phyloP scores from a whole-genome alignment of 2,888 invertebrate genomes.

The Pristionchus exspectatus region DNA sequence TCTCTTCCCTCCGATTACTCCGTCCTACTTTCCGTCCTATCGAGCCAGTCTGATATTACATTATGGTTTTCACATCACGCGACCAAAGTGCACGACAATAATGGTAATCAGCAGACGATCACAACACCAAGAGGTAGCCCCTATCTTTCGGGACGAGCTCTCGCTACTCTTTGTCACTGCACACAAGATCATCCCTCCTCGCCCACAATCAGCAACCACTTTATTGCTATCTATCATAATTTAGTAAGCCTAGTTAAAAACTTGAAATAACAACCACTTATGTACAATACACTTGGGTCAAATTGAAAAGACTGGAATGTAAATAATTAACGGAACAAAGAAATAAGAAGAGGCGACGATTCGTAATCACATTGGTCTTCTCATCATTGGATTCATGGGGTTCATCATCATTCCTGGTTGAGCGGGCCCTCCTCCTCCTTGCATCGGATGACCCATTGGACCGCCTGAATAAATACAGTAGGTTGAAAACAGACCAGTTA shows the following conservation, averaged over 20 bases:
- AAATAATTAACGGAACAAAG: neutral
- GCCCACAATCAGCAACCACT: neutral
- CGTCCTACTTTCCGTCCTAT: neutral
- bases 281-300: constrained; percentile 14
- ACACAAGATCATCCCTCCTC: neutral
- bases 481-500: neutral
- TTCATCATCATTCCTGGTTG: constrained; percentile 41
- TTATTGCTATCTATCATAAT: constrained; percentile 3
- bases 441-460: constrained; percentile 15
- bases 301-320: constrained; percentile 9
- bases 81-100: neutral
- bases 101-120: neutral
- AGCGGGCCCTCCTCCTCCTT: neutral
- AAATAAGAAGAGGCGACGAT: neutral
- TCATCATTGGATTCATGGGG: constrained; percentile 30
- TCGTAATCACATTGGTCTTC: constrained; percentile 20
- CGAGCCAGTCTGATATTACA: constrained; percentile 12
- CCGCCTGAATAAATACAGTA: neutral
- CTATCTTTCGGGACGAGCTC: neutral
- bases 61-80: neutral
- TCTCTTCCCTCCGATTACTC: neutral
- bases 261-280: neutral
- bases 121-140: constrained; percentile 39
- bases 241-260: neutral
- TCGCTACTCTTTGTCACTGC: constrained; percentile 31